Evolutionary conservation across 2,797 vertebrate species (phyloP).

Genomic region (Setipinna tenuifilis): DNA sequence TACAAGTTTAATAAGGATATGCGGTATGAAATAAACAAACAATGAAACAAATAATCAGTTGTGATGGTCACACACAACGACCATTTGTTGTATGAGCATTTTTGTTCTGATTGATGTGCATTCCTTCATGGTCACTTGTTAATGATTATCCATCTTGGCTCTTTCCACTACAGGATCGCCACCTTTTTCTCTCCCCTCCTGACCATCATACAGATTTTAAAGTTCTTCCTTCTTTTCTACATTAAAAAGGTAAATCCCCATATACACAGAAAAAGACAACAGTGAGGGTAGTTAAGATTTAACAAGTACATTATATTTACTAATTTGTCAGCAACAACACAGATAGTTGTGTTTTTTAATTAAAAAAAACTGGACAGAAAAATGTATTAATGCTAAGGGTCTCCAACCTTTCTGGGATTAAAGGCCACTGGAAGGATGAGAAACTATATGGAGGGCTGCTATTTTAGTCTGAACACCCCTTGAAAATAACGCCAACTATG

Average conservation of each 20-base stretch:
- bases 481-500: too few species aligned
- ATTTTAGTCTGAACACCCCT: too few species aligned
- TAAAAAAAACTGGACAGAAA: not conserved
- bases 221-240: constrained; percentile 34
- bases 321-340: not conserved
- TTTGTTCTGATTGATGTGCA: not conserved
- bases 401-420: too few species aligned
- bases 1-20: not conserved
- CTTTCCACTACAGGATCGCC: constrained; percentile 69
- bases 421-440: too few species aligned
- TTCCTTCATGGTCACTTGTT: not conserved
- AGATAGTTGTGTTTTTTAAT: not conserved
- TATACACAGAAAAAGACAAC: not conserved
- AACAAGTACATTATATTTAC: not conserved
- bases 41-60: not conserved
- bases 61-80: not conserved
- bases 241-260: not conserved
- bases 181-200: constrained; percentile 75
- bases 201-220: constrained; percentile 64
- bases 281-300: too few species aligned
- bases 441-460: too few species aligned
- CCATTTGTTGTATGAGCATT: not conserved
- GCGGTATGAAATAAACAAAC: not conserved
- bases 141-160: not conserved
- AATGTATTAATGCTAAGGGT: not conserved